phyloP scores from a whole-genome alignment of 2,888 invertebrate species.

The Rhamphomyia laevipes region DNA sequence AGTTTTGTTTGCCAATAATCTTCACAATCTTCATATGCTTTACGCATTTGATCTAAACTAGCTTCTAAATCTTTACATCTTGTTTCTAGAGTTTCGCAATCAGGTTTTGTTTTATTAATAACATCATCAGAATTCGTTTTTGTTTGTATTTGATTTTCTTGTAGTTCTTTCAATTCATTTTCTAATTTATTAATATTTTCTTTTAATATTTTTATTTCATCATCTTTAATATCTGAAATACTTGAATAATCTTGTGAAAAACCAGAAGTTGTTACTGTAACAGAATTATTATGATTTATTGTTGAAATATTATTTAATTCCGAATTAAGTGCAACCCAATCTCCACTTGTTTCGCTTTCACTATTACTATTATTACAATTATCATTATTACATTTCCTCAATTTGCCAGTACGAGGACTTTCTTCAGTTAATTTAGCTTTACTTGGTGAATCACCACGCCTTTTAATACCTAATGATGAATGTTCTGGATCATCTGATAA shows the following conservation, averaged over 20 bases:
- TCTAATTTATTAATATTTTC: slow-evolving; percentile 28
- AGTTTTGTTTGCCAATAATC: slow-evolving; percentile 76
- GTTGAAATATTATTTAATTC: slow-evolving; percentile 23
- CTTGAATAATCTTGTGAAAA: slow-evolving; percentile 24
- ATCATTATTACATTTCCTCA: slow-evolving; percentile 43
- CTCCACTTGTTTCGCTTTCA: slow-evolving; percentile 33
- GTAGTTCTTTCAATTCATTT: slow-evolving; percentile 21
- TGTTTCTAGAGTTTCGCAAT: slow-evolving; percentile 37
- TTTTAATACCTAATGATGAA: slow-evolving; percentile 37
- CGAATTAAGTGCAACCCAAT: slow-evolving; percentile 36
- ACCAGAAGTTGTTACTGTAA: slow-evolving; percentile 18
- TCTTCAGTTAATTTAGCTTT: slow-evolving; percentile 40
- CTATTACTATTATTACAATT: slow-evolving; percentile 32
- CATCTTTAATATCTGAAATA: slow-evolving; percentile 21
- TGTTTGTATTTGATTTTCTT: slow-evolving; percentile 9
- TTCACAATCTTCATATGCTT: slow-evolving; percentile 74
- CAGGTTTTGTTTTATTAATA: slow-evolving; percentile 4
- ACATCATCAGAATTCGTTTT: neutral
- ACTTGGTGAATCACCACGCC: slow-evolving; percentile 45
- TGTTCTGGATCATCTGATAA: slow-evolving; percentile 17
- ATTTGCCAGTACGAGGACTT: slow-evolving; percentile 48
- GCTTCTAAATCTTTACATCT: slow-evolving; percentile 56
- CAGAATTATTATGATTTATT: slow-evolving; percentile 17
- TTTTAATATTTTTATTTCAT: slow-evolving; percentile 25
- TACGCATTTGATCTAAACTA: slow-evolving; percentile 60